Evolutionary conservation across 2,113 vertebrate genomes (phyloP).

Genomic region (Mesoclemmys tuberculata): DNA sequence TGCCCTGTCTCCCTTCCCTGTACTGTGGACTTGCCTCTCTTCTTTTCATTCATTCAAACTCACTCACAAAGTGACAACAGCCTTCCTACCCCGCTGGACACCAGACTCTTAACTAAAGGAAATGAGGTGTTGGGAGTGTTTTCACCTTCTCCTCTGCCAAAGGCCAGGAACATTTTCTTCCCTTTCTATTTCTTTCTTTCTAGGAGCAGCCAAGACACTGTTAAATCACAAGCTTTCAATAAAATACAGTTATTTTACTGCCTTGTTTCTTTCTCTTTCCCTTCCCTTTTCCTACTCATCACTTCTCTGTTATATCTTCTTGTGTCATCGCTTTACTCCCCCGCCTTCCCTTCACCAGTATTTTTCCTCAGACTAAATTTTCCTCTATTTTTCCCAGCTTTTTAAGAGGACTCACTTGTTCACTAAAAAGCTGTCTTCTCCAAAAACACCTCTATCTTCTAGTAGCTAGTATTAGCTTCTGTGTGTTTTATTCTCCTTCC

Average conservation of each 20-base stretch:
- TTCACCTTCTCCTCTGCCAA: constrained; percentile 60
- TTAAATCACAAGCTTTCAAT: constrained; percentile 49
- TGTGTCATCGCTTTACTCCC: neutral
- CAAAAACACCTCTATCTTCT: neutral
- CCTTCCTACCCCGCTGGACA: constrained; percentile 38
- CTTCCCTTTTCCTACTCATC: neutral
- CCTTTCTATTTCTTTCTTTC: neutral
- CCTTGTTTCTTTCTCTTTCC: neutral
- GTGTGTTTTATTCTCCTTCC: neutral
- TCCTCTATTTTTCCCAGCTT: neutral
- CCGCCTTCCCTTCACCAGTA: neutral
- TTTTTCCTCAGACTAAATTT: neutral
- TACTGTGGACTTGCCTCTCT: neutral
- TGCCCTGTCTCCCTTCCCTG: neutral
- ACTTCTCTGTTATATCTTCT: neutral
- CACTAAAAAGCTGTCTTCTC: neutral
- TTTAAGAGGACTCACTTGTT: neutral
- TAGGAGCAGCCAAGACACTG: constrained; percentile 55
- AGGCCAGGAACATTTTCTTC: constrained; percentile 66
- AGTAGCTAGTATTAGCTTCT: neutral
- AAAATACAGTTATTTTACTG: constrained; percentile 6
- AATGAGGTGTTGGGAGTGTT: constrained; percentile 61
- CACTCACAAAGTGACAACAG: constrained; percentile 25
- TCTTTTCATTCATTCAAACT: constrained; percentile 46
- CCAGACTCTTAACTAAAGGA: constrained; percentile 48